Conservation (phyloP, 2,888 invertebrate genomes). For the Theretra japonica region DNA sequence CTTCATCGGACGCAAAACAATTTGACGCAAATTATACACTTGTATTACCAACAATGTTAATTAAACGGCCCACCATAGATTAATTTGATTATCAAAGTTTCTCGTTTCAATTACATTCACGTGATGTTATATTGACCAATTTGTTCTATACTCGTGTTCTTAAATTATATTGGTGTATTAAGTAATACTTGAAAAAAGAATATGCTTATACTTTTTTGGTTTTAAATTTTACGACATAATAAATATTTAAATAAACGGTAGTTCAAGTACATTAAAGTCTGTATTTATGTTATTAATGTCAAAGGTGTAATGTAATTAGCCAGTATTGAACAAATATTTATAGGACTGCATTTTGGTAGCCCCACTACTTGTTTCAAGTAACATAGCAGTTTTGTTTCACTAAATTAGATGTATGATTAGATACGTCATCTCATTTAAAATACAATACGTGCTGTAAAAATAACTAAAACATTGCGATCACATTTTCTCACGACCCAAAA, state of each 20-base stretch:
- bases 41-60: slow-evolving; percentile 73
- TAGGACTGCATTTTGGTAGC: not conserved
- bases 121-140: slow-evolving; percentile 68
- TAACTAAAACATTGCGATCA: not conserved
- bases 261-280: too few species aligned
- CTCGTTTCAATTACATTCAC: slow-evolving; percentile 78
- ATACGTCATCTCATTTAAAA: not conserved
- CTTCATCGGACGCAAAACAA: slow-evolving; percentile 77
- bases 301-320: slow-evolving; percentile 2
- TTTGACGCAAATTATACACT: slow-evolving; percentile 82
- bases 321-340: too few species aligned
- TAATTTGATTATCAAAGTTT: slow-evolving; percentile 79
- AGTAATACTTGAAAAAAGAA: too few species aligned
- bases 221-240: too few species aligned
- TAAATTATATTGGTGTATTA: slow-evolving; percentile 2
- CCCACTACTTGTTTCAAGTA: not conserved
- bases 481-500: slow-evolving; percentile 6
- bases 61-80: slow-evolving; percentile 76
- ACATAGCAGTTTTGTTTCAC: not conserved
- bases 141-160: slow-evolving; percentile 53
- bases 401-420: not conserved
- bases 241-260: too few species aligned
- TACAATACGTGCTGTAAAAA: not conserved
- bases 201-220: too few species aligned
- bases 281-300: too few species aligned